Percentiles rank a stretch among this genome's conserved stretches.
Evolutionary conservation across 2,797 vertebrate genomes (phyloP).

Genomic region (Numenius phaeopus): DNA sequence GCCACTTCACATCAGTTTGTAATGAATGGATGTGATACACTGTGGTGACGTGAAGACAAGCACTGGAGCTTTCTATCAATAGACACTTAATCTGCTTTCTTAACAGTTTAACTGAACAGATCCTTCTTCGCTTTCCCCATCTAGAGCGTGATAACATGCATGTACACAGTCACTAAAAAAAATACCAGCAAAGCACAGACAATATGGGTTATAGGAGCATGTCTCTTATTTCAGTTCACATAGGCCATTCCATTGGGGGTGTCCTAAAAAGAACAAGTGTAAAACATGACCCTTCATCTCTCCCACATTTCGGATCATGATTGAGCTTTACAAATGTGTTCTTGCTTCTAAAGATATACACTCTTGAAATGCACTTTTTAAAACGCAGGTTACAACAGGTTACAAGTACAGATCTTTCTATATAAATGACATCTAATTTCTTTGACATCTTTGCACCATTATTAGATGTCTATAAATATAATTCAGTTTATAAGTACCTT

Average conservation of each 20-base stretch:
- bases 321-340: neutral
- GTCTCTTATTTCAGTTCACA: neutral
- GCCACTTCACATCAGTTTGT: constrained; percentile 55
- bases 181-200: neutral
- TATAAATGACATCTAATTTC: neutral
- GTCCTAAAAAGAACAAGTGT: neutral
- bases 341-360: neutral
- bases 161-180: neutral
- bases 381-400: neutral
- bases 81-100: constrained; percentile 19
- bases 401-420: neutral
- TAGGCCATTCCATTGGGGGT: neutral
- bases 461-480: neutral
- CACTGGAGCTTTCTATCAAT: constrained; percentile 26
- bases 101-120: constrained; percentile 24
- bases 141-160: neutral
- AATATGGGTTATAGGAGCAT: neutral
- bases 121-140: neutral
- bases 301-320: neutral
- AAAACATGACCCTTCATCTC: neutral
- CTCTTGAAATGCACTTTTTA: neutral
- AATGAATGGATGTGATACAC: constrained; percentile 20
- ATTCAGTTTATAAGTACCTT: neutral
- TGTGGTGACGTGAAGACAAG: constrained; percentile 5
- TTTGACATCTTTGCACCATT: neutral